Base-by-base conservation (phyloP, 2,113 vertebrate genomes). In the Clarias gariepinus region DNA sequence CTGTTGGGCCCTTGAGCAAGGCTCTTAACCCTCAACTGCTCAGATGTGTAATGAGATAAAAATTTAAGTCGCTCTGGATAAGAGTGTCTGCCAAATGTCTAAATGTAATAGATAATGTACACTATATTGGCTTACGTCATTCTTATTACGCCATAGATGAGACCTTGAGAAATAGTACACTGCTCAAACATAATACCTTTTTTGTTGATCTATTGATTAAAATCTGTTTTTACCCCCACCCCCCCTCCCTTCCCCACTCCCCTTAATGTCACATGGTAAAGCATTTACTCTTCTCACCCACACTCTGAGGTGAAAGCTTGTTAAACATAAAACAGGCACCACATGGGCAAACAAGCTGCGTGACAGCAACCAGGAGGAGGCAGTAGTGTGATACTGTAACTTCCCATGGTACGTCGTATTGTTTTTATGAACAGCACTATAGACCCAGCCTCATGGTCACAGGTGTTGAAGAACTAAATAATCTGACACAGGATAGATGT, bases 291-390 rank as follows among this genome's bases (percentile, higher is more conserved):
- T 13, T 52, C 23, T 76, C 11, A n/a, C 73, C 15, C 11, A 25
- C 3, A 52, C 21, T n/a, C 33, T 41, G 33, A 10, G 8, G 6
- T 36, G 7, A 71, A 74, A 47, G 36, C 10, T 41, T 47, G n/a
- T 18, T 18, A 30, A 79, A 58, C 9, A 0, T 58, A 28, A 8
- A 78, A 15, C 52, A 55, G 47, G n/a, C 58, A 79, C 10, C 53
- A 28, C 3, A 64, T 53, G 13, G 15, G 25, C 21, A 53, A 47
- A 4, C 58, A 64, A 52, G 36, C 11, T 18, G 53, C 52, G 64
- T 36, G 13, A 57, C 68, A 30, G 10, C 30, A 6, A 28, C 87
- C 94, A 93, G 25, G 86, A 93, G 93, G 89, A 91, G 91, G 92
- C 92, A 92, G 90, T 90, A 94, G 81, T 66, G 53, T 53, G 8